Evolutionary conservation across 2,113 vertebrate species (phyloP).

Genomic region (Labeo rohita): DNA sequence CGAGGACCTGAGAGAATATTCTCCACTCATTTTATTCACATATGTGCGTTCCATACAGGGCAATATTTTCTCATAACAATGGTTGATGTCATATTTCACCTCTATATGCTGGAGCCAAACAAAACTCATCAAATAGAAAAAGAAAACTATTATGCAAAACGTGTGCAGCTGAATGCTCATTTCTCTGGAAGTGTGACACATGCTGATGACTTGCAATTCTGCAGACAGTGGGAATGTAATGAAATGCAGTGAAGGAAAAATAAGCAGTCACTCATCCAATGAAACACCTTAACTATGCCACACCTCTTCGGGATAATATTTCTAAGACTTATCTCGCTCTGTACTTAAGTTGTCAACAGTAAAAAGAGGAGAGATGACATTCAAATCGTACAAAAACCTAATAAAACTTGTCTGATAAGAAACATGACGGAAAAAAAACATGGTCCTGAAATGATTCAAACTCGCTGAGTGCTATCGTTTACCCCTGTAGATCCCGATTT

Average conservation of each 20-base stretch:
- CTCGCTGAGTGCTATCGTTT: conserved; percentile 26
- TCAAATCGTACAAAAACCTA: conserved; percentile 58
- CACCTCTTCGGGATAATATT: conserved; percentile 49
- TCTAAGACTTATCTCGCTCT: conserved; percentile 46
- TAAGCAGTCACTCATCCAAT: conserved; percentile 23
- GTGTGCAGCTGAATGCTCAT: conserved; percentile 46
- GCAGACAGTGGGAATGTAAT: conserved; percentile 53
- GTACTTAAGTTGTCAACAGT: conserved; percentile 8
- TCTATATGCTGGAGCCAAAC: conserved; percentile 53
- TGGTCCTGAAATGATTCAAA: conserved; percentile 50
- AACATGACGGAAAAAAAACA: conserved; percentile 50
- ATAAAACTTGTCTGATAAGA: conserved; percentile 55
- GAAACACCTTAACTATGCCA: conserved; percentile 19
- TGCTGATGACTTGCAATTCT: conserved; percentile 54
- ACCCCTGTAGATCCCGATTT: conserved; percentile 35
- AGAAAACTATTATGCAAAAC: conserved; percentile 43
- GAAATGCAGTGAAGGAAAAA: conserved; percentile 40
- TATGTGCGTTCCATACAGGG: conserved; percentile 58
- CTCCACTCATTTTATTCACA: conserved; percentile 57
- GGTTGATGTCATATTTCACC: conserved; percentile 38
- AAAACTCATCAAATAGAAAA: conserved; percentile 39
- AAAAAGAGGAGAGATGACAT: conserved; percentile 46
- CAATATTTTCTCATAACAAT: conserved; percentile 51
- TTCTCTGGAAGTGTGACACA: conserved; percentile 51
- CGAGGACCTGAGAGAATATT: conserved; percentile 48